Base-by-base conservation (phyloP, 2,888 invertebrate species). In the Tenthredo mesomela region DNA sequence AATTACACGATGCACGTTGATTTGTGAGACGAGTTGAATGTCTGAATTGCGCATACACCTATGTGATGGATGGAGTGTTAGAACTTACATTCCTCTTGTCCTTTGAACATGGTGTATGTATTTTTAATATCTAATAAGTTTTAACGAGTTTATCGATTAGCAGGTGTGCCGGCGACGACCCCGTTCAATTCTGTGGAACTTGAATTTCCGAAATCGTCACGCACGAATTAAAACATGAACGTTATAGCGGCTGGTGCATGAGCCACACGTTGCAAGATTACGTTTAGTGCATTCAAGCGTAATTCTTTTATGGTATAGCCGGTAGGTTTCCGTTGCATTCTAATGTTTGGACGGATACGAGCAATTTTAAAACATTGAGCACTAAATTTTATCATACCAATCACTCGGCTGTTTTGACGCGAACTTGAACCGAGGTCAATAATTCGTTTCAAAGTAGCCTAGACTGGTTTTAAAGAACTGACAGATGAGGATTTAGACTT, bases 241-340 rank as follows among this genome's bases (percentile, higher is more conserved):
- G 54, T 77, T n/a, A 54, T n/a, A 54, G 54, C 77, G 61, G 61
- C 61, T 61, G 21, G 21, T 58, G 21, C 33, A 47, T 1, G 37
- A 58, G 50, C 21, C 80, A 40, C 58, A n/a, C 80, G 58, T 29
- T 80, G 58, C 37, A 80, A 61, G 80, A 80, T 80, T 37, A 61
- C 58, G 80, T 61, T 61, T 12, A 37, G 80, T 58, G 80, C 80
- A 80, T 80, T 80, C 80, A 25, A 80, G 58, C 80, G 58, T 40
- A 40, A 40, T 61, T 10, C 15, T 37, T 18, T 61, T 7, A 37
- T n/a, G 61, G 40, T 29, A 33, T 18, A 33, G 33, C 12, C 29
- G 67, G 40, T 80, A n/a, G 12, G 61, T 85, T 86, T 86, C 87
- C 86, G 86, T 80, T 86, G 58, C 58, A 78, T 80, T 86, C 12